Evolutionary conservation across 1,140 invertebrate species (phyloP).

Genomic region (Portunus trituberculatus): DNA sequence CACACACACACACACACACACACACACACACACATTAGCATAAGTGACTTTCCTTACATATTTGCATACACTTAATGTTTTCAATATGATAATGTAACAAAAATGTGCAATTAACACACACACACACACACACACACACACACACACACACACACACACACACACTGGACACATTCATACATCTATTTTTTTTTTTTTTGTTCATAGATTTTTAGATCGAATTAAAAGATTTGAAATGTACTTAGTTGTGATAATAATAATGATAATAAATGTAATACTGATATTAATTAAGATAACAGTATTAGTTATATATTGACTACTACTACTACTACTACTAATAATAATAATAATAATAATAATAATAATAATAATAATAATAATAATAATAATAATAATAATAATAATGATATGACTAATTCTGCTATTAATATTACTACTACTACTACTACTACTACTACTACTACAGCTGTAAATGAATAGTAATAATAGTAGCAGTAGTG

Average conservation of each 20-base stretch:
- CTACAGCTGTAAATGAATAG: too few species aligned
- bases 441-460: not conserved
- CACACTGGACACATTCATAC: too few species aligned
- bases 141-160: not conserved
- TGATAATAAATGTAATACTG: too few species aligned
- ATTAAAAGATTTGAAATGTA: too few species aligned
- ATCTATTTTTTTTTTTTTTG: too few species aligned
- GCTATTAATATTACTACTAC: not conserved
- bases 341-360: too few species aligned
- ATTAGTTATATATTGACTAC: not conserved
- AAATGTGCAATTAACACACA: not conserved
- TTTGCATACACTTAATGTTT: constrained; percentile 36
- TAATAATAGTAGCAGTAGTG: too few species aligned
- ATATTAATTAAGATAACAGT: too few species aligned
- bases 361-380: too few species aligned
- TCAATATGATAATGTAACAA: not conserved
- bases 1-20: constrained; percentile 39
- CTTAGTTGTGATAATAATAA: too few species aligned
- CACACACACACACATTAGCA: not conserved
- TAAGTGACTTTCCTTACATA: constrained; percentile 25
- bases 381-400: too few species aligned
- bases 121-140: constrained; percentile 31
- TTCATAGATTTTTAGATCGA: too few species aligned
- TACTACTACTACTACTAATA: not conserved
- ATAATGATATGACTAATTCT: not conserved